A percentile compares a stretch with the other conserved stretches of the same genome.
phyloP scores from a whole-genome alignment of 2,797 vertebrate species.

The Nannoperca australis region DNA sequence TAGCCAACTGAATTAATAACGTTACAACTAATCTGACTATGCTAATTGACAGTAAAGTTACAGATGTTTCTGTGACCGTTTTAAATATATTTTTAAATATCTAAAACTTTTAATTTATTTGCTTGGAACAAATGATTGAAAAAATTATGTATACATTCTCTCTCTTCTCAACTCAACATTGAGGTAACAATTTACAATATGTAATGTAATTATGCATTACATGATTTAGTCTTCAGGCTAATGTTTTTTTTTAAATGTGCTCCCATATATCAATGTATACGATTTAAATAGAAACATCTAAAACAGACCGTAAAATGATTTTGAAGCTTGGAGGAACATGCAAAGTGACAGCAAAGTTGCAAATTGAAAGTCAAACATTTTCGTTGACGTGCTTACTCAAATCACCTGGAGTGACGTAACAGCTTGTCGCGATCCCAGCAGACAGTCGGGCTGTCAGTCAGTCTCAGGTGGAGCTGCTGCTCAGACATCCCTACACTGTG shows the following conservation, averaged over 20 bases:
- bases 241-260: background rate
- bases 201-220: too few relatives aligned
- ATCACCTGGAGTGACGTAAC: conserved; percentile 40
- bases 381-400: background rate
- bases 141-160: background rate
- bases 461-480: conserved; percentile 57
- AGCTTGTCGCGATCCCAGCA: conserved; percentile 33
- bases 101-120: background rate
- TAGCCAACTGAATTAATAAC: background rate
- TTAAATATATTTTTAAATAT: background rate
- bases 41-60: background rate
- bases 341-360: background rate
- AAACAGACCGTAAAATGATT: background rate
- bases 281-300: background rate
- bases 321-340: background rate
- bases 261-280: background rate
- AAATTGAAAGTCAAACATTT: background rate
- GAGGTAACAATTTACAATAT: too few relatives aligned
- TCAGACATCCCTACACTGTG: conserved; percentile 33
- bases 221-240: too few relatives aligned
- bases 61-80: background rate
- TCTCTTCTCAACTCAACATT: too few relatives aligned
- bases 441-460: conserved; percentile 45
- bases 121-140: background rate
- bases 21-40: background rate